phyloP scores from a whole-genome alignment of 2,113 vertebrate genomes.

The Indri indri region DNA sequence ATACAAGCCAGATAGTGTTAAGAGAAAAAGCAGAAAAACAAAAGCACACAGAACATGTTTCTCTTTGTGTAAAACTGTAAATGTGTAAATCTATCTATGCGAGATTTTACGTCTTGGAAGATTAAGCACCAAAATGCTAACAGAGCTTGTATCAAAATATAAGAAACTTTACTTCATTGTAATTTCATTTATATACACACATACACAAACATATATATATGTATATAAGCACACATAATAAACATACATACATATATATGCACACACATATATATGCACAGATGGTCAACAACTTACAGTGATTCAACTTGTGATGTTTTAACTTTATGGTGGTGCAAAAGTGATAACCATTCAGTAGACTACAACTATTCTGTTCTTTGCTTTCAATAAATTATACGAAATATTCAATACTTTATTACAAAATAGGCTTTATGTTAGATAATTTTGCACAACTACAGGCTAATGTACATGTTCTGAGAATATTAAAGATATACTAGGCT shows the following conservation, averaged over 20 bases:
- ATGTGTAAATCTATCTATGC: neutral
- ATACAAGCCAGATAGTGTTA: neutral
- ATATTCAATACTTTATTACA: neutral
- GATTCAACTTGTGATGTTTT: neutral
- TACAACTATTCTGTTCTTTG: neutral
- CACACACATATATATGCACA: neutral
- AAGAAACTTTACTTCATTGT: neutral
- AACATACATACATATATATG: neutral
- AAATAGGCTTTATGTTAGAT: neutral
- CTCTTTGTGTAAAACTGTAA: neutral
- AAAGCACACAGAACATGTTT: neutral
- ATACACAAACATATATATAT: neutral
- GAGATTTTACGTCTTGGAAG: neutral
- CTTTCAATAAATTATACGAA: neutral
- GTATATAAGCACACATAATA: neutral
- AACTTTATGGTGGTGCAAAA: neutral
- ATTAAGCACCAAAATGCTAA: neutral
- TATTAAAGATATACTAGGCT: neutral
- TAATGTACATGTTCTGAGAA: neutral
- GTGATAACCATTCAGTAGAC: neutral
- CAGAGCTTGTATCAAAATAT: neutral
- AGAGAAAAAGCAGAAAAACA: neutral
- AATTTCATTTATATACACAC: neutral
- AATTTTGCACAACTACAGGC: neutral
- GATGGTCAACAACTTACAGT: neutral